Evolutionary conservation across 2,888 invertebrate genomes (phyloP).

Genomic region (Zhuqinia jingwanae): DNA sequence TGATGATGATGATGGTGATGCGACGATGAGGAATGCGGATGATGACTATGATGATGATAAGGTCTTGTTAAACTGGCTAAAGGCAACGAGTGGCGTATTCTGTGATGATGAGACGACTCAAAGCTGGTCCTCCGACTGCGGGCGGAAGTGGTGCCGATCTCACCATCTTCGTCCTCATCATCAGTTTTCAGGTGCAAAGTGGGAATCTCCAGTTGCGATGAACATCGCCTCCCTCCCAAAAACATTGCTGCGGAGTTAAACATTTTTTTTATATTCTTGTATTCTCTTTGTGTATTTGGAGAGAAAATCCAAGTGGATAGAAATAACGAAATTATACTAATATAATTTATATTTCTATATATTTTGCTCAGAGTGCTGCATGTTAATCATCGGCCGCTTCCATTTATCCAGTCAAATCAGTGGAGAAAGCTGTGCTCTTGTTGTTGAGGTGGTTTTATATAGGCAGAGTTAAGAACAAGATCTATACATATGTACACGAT

Average conservation of each 20-base stretch:
- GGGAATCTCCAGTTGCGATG: conserved; percentile 79
- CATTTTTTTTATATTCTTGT: conserved; percentile 65
- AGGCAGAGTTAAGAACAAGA: too few relatives aligned
- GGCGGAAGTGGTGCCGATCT: conserved; percentile 6
- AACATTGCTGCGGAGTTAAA: conserved; percentile 79
- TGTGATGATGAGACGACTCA: conserved; percentile 70
- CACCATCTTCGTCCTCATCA: conserved; percentile 70
- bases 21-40: conserved; percentile 55
- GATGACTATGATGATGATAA: conserved; percentile 60
- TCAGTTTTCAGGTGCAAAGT: conserved; percentile 77
- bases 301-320: background rate
- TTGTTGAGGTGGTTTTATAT: background rate
- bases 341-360: conserved; percentile 8
- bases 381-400: background rate
- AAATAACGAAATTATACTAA: background rate
- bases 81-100: conserved; percentile 73
- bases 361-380: conserved; percentile 9
- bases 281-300: background rate
- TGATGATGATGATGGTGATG: conserved; percentile 43
- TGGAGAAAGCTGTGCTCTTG: too few relatives aligned
- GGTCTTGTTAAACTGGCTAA: conserved; percentile 41
- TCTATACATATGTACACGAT: background rate
- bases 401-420: background rate
- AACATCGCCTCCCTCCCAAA: conserved; percentile 78
- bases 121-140: conserved; percentile 70